Base-by-base conservation (phyloP, 2,888 invertebrate genomes). In the Coenonympha arcania region DNA sequence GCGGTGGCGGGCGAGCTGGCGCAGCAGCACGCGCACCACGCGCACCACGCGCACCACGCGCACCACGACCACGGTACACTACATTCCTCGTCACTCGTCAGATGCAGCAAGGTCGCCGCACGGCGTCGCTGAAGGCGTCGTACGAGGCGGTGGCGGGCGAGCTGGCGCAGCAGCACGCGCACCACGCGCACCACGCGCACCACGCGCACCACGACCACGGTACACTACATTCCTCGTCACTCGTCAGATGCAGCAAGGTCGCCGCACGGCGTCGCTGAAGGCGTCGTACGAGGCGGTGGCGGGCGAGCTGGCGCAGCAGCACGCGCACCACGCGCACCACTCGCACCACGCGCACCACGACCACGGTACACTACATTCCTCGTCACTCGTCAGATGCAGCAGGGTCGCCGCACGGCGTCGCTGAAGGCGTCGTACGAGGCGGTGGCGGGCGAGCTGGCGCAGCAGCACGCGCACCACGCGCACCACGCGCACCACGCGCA, bases 341-440 rank as follows among this genome's bases (percentile, higher is more conserved):
- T 4, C 93, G 92, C 71, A 90, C 90, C 71, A 90, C 90, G 57
- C 91, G 89, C 66, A 69, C 47, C 59, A 64, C 68, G 59, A 59
- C 13, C 61, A 61, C 19, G 57, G 58, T 56, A 39, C n/a, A n/a
- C n/a, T n/a, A n/a, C n/a, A n/a, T n/a, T 8, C 24, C 24, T 6
- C 6, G 24, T 24, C 6, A 2, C 2, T 24, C 6, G 2, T 24
- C 24, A 24, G 24, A 24, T 24, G 4, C 24, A 24, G 24, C 24
- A 24, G 6, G 24, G 24, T 6, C 24, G 24, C 6, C 24, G 98
- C 46, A 96, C 97, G 0, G 95, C 97, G 1, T 95, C 96, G 64
- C 84, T 98, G 59, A 98, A 98, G 79, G 97, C 98, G 9, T 96
- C 96, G 22, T 97, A 96, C 72, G 98, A 98, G 76, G 96, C 96